These are phyloP conservation scores for Labeo calbasu DNA, from an alignment of 2,797 vertebrate genomes.

Conservation along the genomic window DNA sequence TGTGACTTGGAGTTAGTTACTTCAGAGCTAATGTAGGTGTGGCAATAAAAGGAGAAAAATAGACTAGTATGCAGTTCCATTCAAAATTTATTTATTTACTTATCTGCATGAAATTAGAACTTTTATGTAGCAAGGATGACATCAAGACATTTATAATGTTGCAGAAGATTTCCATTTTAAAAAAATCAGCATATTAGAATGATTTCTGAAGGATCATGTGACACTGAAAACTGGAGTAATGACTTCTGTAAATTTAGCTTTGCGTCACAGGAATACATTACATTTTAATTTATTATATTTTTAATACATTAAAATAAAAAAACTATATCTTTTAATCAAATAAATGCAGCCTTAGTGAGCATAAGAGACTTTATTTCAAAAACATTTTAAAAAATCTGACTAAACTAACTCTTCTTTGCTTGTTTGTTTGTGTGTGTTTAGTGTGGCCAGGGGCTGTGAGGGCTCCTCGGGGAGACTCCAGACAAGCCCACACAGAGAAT, in stretches of 20 bases:
- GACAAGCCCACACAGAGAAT: conserved; percentile 88
- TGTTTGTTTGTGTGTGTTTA: conserved; percentile 62
- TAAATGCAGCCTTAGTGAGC: background rate
- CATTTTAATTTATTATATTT: background rate
- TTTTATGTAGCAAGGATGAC: background rate
- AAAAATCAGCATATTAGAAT: background rate
- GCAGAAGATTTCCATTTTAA: background rate
- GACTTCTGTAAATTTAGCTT: background rate
- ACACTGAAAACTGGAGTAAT: background rate
- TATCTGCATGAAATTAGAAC: background rate
- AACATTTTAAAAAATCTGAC: background rate
- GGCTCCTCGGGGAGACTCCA: conserved; percentile 92
- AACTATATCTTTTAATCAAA: background rate
- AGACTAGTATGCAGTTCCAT: background rate
- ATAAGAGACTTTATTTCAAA: background rate
- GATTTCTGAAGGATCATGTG: background rate
- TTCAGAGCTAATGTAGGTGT: conserved; percentile 5
- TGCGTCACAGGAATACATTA: background rate
- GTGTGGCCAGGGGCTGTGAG: conserved; percentile 97
- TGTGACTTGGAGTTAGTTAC: background rate
- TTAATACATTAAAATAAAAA: background rate
- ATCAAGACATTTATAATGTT: background rate
- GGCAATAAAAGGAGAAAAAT: background rate
- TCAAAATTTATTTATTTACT: background rate
- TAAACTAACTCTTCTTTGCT: conserved; percentile 1